phyloP scores from a whole-genome alignment of 2,113 vertebrate genomes.

The Atrichornis clamosus region DNA sequence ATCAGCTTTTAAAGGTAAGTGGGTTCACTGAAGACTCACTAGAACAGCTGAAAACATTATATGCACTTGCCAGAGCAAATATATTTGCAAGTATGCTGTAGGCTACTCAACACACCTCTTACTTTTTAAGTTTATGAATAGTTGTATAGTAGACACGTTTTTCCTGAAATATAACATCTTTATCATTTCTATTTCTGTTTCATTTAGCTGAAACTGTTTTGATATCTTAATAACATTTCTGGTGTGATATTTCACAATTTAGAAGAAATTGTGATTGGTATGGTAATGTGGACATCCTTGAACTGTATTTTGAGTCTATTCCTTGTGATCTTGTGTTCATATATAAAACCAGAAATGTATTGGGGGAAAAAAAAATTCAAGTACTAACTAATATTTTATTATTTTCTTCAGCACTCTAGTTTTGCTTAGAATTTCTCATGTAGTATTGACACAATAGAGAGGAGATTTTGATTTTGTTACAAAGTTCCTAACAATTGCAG shows the following conservation, averaged over 20 bases:
- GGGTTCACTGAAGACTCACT: not conserved
- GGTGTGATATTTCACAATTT: not conserved
- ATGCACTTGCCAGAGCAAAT: not conserved
- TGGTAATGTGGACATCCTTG: not conserved
- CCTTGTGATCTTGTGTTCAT: not conserved
- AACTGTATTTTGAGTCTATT: not conserved
- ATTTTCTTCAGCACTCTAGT: not conserved
- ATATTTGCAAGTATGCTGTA: not conserved
- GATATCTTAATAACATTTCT: not conserved
- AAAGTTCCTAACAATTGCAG: not conserved
- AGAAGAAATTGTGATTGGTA: not conserved
- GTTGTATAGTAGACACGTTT: not conserved
- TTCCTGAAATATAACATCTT: not conserved
- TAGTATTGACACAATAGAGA: not conserved
- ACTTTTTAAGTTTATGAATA: not conserved
- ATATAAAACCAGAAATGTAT: not conserved
- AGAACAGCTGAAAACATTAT: not conserved
- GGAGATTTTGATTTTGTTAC: not conserved
- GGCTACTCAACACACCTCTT: not conserved
- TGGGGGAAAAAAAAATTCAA: not conserved
- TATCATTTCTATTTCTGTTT: not conserved
- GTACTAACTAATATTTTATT: not conserved
- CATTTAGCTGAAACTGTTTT: not conserved
- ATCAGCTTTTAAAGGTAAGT: conserved; percentile 92
- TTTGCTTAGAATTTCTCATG: not conserved